These are phyloP conservation scores for Ormia ochracea DNA, from an alignment of 2,888 invertebrate species.

Conservation along the genomic window DNA sequence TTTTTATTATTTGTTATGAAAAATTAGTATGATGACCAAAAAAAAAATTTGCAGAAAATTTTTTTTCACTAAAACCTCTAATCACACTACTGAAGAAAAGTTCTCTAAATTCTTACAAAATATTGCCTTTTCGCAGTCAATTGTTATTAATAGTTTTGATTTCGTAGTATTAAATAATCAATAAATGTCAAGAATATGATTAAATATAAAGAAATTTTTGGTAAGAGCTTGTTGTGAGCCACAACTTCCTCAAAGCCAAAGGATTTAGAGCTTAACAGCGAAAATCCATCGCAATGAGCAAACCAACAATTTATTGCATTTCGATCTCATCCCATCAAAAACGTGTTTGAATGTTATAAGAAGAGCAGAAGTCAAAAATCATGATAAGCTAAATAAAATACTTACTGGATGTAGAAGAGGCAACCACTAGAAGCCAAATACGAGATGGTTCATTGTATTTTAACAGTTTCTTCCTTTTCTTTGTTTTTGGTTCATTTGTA, in stretches of 20 bases:
- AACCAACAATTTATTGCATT: slow-evolving; percentile 16
- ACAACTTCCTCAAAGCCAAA: not conserved
- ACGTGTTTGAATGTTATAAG: slow-evolving; percentile 33
- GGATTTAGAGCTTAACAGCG: slow-evolving; percentile 6
- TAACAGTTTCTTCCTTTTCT: slow-evolving; percentile 31
- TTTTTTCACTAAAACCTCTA: too few relatives aligned
- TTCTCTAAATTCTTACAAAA: too few relatives aligned
- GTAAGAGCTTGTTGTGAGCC: slow-evolving; percentile 31
- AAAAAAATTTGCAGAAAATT: too few relatives aligned
- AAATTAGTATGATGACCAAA: too few relatives aligned
- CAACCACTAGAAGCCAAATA: slow-evolving; percentile 28
- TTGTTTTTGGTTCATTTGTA: not conserved
- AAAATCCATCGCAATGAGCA: not conserved
- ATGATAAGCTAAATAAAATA: slow-evolving; percentile 40
- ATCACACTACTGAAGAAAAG: too few relatives aligned
- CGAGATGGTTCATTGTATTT: slow-evolving; percentile 15
- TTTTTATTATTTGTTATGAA: too few relatives aligned
- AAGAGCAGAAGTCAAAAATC: slow-evolving; percentile 40
- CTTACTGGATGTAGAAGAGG: not conserved
- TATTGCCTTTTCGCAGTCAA: too few relatives aligned
- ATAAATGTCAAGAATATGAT: not conserved
- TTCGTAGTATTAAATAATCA: too few relatives aligned
- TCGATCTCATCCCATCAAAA: slow-evolving; percentile 29
- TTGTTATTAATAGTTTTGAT: too few relatives aligned
- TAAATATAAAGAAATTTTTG: slow-evolving; percentile 13